Base-by-base conservation (phyloP, 2,797 vertebrate genomes). In the Alauda arvensis region DNA sequence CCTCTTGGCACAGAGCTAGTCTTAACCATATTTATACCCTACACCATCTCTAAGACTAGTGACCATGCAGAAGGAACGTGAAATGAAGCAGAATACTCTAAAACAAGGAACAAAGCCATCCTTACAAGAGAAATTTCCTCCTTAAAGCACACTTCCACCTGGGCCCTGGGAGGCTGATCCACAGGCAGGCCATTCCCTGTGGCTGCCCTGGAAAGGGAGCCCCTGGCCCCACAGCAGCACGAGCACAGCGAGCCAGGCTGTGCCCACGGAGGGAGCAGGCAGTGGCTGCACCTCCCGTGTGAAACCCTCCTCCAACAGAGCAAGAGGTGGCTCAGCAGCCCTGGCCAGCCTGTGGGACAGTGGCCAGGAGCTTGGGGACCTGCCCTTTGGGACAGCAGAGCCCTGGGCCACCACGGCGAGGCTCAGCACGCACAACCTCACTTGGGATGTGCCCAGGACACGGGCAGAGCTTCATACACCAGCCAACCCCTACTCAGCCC, bases 121-220 rank as follows among this genome's bases (percentile, higher is more conserved):
- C 43, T 60, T n/a, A 10, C 4, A 28, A 52, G 28, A 56, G 11
- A 51, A 34, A 17, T 37, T 79, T 56, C 53, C 23, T 61, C 26
- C 31, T 49, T 49, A 24, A 67, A 31, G 34, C 7, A 10, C 28
- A 42, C 12, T 57, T 66, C 33, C 17, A 56, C 23, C 23, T 20
- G 14, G 42, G 72, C n/a, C 52, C 4, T 0, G 14, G 24, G 42
- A 70, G 81, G 39, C 19, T 34, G 7, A 1, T 11, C 24, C 52
- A 68, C 18, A 75, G 62, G 24, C 45, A 23, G 0, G 0, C 23
- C 4, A 0, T 4, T 24, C 66, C 18, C 25, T 9, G 10, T 0
- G 3, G 28, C 55, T 33, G 62, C 51, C 51, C 62, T 6, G 6
- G 52, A 29, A 3, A 9, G 40, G 45, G 8, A 25, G 23, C 25